Conservation (phyloP, 2,797 vertebrate genomes). For the Heterohyrax brucei region DNA sequence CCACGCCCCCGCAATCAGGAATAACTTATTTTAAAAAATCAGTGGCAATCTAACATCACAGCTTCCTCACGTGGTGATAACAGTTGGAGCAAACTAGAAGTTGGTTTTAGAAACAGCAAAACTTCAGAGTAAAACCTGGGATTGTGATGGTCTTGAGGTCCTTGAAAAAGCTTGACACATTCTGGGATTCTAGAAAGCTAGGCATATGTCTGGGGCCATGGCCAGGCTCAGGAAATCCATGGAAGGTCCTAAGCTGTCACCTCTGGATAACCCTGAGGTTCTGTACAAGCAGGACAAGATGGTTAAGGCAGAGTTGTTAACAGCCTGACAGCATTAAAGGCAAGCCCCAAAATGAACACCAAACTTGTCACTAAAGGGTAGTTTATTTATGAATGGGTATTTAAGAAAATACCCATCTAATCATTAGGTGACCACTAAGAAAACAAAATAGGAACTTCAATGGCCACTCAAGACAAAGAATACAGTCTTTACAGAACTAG, state of each 20-base stretch:
- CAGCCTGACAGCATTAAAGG: neutral
- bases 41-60: neutral
- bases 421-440: slow-evolving; percentile 17
- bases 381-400: neutral
- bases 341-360: neutral
- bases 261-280: neutral
- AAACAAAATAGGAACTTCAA: neutral
- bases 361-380: neutral
- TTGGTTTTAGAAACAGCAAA: neutral
- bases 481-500: neutral
- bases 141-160: neutral
- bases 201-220: neutral
- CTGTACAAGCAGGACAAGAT: neutral
- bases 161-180: neutral
- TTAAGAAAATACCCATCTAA: neutral
- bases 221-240: neutral
- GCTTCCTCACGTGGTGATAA: neutral
- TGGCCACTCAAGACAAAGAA: neutral
- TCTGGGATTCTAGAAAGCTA: neutral
- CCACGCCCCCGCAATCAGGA: neutral
- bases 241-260: neutral
- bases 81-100: neutral
- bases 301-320: neutral
- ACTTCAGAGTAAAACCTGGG: neutral
- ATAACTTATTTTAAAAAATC: neutral